Evolutionary conservation across 2,888 invertebrate species (phyloP).

Genomic region (Drosophila mettleri): DNA sequence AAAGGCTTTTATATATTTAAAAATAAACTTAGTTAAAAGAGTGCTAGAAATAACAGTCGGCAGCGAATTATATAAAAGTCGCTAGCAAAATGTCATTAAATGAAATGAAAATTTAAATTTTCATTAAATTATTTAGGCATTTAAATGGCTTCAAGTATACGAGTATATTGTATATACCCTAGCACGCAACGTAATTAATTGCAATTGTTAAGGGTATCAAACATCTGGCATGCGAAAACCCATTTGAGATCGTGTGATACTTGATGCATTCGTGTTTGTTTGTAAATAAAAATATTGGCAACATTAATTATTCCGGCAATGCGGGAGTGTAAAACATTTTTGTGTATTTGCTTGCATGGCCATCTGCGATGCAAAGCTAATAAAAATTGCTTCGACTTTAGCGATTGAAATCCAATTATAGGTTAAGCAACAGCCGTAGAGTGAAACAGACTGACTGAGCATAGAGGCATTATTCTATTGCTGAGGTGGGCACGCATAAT

Average conservation of each 20-base stretch:
- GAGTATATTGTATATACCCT: not conserved
- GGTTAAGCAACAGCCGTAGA: not conserved
- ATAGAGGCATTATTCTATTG: conserved; percentile 6
- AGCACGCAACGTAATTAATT: not conserved
- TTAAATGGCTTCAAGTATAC: not conserved
- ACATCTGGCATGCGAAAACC: conserved; percentile 6
- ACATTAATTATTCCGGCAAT: conserved; percentile 53
- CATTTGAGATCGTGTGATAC: conserved; percentile 3
- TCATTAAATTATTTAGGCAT: not conserved
- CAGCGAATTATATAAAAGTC: not conserved
- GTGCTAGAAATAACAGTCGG: not conserved
- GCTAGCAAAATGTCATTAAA: not conserved
- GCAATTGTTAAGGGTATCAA: conserved; percentile 12
- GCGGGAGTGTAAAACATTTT: conserved; percentile 10
- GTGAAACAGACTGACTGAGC: not conserved
- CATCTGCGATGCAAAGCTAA: conserved; percentile 49
- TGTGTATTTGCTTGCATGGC: conserved; percentile 15
- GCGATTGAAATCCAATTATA: conserved; percentile 71
- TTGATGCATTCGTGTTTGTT: conserved; percentile 37
- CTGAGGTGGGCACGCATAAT: conserved; percentile 37
- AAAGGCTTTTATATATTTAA: not conserved
- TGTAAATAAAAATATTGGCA: conserved; percentile 56
- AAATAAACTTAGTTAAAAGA: not conserved
- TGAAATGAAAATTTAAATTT: not conserved
- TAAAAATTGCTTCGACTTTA: conserved; percentile 56